Conservation (phyloP, 2,888 invertebrate genomes). For the Liposcelis brunnea region DNA sequence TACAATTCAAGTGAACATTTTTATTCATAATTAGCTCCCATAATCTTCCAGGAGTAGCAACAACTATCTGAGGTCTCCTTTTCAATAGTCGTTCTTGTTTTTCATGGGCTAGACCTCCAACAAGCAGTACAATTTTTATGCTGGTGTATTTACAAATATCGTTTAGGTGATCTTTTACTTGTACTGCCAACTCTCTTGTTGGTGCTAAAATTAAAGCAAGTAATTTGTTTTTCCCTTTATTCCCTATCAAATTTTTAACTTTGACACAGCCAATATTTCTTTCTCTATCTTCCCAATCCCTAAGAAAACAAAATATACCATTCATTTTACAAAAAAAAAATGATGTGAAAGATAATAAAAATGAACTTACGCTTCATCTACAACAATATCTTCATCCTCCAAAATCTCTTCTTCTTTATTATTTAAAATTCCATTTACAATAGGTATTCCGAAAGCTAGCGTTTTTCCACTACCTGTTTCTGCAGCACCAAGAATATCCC, state of each 20-base stretch:
- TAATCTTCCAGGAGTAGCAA: slow-evolving; percentile 91
- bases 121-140: slow-evolving; percentile 57
- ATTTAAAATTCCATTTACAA: slow-evolving; percentile 68
- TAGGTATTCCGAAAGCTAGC: slow-evolving; percentile 89
- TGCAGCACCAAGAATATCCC: slow-evolving; percentile 94
- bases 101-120: slow-evolving; percentile 86
- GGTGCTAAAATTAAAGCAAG: slow-evolving; percentile 85
- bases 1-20: slow-evolving; percentile 51
- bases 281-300: slow-evolving; percentile 17
- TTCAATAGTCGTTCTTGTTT: slow-evolving; percentile 82
- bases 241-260: slow-evolving; percentile 8
- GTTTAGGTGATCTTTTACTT: slow-evolving; percentile 72
- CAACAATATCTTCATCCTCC: slow-evolving; percentile 24
- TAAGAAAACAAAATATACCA: no score
- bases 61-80: slow-evolving; percentile 73
- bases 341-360: no score
- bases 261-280: slow-evolving; percentile 33
- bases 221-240: slow-evolving; percentile 23
- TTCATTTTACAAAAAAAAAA: slow-evolving; percentile 20
- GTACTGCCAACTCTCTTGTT: slow-evolving; percentile 89
- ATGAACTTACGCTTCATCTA: slow-evolving; percentile 23
- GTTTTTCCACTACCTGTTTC: slow-evolving; percentile 99
- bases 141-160: slow-evolving; percentile 66
- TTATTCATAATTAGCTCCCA: slow-evolving; percentile 84
- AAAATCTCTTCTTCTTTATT: slow-evolving; percentile 27